Evolutionary conservation across 1,140 invertebrate genomes (phyloP).

Genomic region (Branchinecta lindahli): DNA sequence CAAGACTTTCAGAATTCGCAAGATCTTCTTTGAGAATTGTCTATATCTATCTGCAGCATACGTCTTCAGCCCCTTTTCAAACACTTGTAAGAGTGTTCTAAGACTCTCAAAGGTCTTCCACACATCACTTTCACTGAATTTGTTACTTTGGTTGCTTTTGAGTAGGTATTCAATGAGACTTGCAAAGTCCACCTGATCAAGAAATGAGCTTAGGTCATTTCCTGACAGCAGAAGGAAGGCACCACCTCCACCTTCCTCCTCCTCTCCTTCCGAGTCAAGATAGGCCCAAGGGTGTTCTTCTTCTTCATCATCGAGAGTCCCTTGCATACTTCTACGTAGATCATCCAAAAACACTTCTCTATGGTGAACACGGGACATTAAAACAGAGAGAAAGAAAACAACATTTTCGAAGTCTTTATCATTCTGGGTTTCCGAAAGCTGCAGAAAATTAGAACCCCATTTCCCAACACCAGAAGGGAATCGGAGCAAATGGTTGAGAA

Average conservation of each 20-base stretch:
- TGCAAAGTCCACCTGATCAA: not conserved
- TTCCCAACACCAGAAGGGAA: not conserved
- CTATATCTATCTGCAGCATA: not conserved
- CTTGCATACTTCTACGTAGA: not conserved
- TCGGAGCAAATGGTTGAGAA: not conserved
- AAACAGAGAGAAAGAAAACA: not conserved
- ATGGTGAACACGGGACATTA: not conserved
- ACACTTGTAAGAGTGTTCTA: not conserved
- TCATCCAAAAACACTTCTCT: conserved; percentile 3
- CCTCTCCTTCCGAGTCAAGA: conserved; percentile 2
- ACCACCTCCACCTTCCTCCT: not conserved
- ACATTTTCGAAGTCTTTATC: not conserved
- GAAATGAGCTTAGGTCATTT: not conserved
- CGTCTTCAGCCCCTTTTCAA: not conserved
- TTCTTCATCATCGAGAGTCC: not conserved
- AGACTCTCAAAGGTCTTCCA: not conserved
- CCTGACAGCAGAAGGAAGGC: not conserved
- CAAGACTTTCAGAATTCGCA: not conserved
- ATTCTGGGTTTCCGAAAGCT: not conserved
- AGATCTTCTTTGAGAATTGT: not conserved
- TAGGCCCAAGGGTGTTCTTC: not conserved
- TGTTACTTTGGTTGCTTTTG: not conserved
- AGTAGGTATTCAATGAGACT: not conserved
- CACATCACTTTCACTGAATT: not conserved
- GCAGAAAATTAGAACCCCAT: not conserved